phyloP scores from a whole-genome alignment of 2,888 invertebrate genomes.

The Malthinus flaveolus region DNA sequence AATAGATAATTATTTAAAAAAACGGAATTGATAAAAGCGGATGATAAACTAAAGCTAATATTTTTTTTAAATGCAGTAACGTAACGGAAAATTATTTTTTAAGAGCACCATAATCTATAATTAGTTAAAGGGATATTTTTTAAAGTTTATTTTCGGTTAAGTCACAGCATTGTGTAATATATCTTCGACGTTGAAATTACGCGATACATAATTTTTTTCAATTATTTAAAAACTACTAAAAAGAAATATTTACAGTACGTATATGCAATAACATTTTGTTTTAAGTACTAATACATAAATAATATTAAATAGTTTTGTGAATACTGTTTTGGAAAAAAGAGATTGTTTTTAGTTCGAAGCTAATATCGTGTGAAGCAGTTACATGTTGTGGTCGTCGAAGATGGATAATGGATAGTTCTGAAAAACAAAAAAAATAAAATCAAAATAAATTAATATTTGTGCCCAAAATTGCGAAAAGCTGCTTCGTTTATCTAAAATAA shows the following conservation, averaged over 20 bases:
- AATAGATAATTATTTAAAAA: constrained; percentile 10
- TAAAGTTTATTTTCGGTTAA: background rate
- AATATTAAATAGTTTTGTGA: constrained; percentile 19
- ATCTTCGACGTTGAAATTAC: constrained; percentile 2
- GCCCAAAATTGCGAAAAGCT: constrained; percentile 10
- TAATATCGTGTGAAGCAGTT: constrained; percentile 50
- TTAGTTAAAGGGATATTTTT: too few relatives aligned
- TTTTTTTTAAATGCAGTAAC: constrained; percentile 2
- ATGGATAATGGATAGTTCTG: constrained; percentile 52
- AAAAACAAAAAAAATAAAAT: constrained; percentile 37
- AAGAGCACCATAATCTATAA: background rate
- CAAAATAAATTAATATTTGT: background rate
- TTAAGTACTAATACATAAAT: constrained; percentile 11
- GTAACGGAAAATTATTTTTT: constrained; percentile 5
- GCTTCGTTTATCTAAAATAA: constrained; percentile 13
- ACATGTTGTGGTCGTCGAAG: constrained; percentile 43
- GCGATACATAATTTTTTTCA: constrained; percentile 3
- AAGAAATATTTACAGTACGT: constrained; percentile 22
- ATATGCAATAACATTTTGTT: constrained; percentile 20
- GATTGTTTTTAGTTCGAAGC: constrained; percentile 4
- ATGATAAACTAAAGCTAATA: constrained; percentile 1
- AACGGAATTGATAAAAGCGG: constrained; percentile 2
- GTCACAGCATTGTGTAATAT: constrained; percentile 3
- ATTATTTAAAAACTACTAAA: constrained; percentile 13
- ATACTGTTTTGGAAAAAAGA: constrained; percentile 23